Conservation (phyloP, 2,113 vertebrate genomes). For the Oenanthe melanoleuca region DNA sequence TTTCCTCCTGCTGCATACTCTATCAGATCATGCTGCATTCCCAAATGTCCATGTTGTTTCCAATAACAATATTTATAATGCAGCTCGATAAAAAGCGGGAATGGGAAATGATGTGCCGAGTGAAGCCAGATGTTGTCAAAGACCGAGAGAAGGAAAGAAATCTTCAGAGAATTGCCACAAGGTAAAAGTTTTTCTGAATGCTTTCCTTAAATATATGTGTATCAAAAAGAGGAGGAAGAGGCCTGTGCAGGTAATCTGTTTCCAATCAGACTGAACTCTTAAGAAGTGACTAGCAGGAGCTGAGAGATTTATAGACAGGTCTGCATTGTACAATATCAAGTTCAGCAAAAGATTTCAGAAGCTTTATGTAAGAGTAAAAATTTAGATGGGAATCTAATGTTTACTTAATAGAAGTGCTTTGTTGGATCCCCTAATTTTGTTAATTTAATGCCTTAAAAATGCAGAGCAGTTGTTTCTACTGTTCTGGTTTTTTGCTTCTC, state of each 20-base stretch:
- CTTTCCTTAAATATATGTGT: neutral
- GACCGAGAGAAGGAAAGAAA: constrained; percentile 86
- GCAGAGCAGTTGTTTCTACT: constrained; percentile 13
- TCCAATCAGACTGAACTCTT: constrained; percentile 47
- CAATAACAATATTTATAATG: constrained; percentile 68
- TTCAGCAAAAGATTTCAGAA: constrained; percentile 38
- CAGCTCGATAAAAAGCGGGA: constrained; percentile 87
- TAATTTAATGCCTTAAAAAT: constrained; percentile 25
- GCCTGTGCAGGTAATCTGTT: constrained; percentile 51
- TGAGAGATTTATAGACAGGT: constrained; percentile 36
- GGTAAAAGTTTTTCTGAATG: constrained; percentile 75
- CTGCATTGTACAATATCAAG: constrained; percentile 4
- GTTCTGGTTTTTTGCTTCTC: neutral
- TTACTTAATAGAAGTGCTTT: constrained; percentile 4
- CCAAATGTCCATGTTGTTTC: constrained; percentile 46
- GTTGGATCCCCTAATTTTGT: constrained; percentile 16
- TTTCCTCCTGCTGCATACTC: neutral
- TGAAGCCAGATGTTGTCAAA: constrained; percentile 88
- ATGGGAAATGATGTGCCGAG: constrained; percentile 93
- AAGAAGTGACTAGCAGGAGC: constrained; percentile 48
- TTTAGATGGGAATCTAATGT: constrained; percentile 19
- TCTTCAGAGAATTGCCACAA: constrained; percentile 91
- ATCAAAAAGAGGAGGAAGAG: neutral
- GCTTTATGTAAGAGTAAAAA: constrained; percentile 40
- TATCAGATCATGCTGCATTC: constrained; percentile 23